These are phyloP conservation scores for Drosophila ezoana DNA, from an alignment of 2,888 invertebrate genomes.

Conservation along the genomic window DNA sequence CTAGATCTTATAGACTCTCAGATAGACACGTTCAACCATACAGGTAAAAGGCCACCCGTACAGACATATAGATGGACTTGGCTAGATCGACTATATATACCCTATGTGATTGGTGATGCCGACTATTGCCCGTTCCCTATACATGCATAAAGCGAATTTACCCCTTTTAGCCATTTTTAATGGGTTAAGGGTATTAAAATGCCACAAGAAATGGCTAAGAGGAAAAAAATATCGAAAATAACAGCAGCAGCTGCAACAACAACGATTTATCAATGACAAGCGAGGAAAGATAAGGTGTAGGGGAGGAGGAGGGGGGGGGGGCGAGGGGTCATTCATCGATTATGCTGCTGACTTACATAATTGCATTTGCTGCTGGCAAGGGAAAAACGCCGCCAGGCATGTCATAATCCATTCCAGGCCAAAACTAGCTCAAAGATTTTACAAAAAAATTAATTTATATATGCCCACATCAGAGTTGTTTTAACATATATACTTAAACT, in stretches of 20 bases:
- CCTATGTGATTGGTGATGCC: no score
- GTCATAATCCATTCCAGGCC: constrained; percentile 10
- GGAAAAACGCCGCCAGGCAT: constrained; percentile 13
- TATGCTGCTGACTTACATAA: constrained; percentile 58
- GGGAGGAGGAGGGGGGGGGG: no score
- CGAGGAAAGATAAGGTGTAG: constrained; percentile 14
- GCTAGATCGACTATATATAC: no score
- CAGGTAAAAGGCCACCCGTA: no score
- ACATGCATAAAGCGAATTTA: no score
- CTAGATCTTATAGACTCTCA: no score
- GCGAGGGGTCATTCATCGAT: constrained; percentile 50
- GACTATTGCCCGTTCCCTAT: no score
- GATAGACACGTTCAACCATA: no score
- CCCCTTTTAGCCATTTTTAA: no score
- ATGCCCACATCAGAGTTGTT: no score
- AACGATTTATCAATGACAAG: constrained; percentile 67
- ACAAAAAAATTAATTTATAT: neutral
- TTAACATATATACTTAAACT: no score
- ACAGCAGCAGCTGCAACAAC: constrained; percentile 13
- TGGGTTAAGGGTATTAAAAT: neutral
- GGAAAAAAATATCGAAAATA: constrained; percentile 8
- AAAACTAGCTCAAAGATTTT: neutral
- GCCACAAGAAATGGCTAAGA: constrained; percentile 7
- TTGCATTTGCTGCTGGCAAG: constrained; percentile 46
- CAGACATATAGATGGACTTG: no score